Evolutionary conservation across 1,140 invertebrate species (phyloP).

Genomic region (Sesamia nonagrioides): DNA sequence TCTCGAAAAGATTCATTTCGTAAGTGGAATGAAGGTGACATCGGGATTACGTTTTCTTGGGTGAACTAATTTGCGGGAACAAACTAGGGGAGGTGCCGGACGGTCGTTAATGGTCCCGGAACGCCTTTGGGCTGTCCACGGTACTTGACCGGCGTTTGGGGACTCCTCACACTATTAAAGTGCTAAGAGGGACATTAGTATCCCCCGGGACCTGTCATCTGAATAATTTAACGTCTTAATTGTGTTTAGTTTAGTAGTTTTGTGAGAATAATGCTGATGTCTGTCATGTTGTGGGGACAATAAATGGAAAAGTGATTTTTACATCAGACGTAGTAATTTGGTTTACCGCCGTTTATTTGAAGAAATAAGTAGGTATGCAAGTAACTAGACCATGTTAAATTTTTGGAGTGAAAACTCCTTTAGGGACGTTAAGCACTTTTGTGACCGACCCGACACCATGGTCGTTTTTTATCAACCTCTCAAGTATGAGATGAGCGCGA

Average conservation of each 20-base stretch:
- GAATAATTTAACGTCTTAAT: slow-evolving; percentile 84
- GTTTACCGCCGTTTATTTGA: too few relatives aligned
- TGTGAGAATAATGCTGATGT: slow-evolving; percentile 50
- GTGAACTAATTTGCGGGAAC: slow-evolving; percentile 79
- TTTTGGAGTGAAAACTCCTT: too few relatives aligned
- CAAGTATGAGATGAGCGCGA: too few relatives aligned
- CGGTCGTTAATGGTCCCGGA: slow-evolving; percentile 74
- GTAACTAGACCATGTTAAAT: too few relatives aligned
- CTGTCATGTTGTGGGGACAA: not conserved
- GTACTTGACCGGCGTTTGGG: slow-evolving; percentile 77
- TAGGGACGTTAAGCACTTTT: too few relatives aligned
- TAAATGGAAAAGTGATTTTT: not conserved
- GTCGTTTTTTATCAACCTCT: too few relatives aligned
- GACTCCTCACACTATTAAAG: slow-evolving; percentile 81
- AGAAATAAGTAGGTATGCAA: too few relatives aligned
- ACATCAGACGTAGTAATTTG: too few relatives aligned
- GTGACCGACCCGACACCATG: too few relatives aligned
- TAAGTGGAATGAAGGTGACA: slow-evolving; percentile 58
- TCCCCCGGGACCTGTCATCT: slow-evolving; percentile 76
- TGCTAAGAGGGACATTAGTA: slow-evolving; percentile 83
- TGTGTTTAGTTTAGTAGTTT: slow-evolving; percentile 69
- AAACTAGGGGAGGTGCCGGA: slow-evolving; percentile 77
- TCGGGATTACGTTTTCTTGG: slow-evolving; percentile 70
- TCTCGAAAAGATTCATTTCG: slow-evolving; percentile 70
- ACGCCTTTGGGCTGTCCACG: slow-evolving; percentile 76